Base-by-base conservation (phyloP, 2,888 invertebrate species). In the Pristionchus maxplancki region DNA sequence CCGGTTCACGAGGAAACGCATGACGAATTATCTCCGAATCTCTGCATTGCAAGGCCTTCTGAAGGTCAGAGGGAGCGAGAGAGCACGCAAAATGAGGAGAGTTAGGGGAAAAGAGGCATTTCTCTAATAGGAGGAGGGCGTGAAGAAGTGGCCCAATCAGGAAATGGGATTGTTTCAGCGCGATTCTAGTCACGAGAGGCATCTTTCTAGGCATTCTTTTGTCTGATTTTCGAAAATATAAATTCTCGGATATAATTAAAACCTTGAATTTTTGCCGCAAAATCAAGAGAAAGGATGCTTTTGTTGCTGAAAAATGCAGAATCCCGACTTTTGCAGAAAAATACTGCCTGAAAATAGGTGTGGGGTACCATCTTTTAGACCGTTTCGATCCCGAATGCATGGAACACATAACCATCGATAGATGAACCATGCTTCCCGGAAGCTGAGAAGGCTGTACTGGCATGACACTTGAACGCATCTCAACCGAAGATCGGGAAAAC, bases 131-230 rank as follows among this genome's bases (percentile, higher is more conserved):
- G 8, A 44, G 2, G 71, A 71, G 71, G 71, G 71, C 64, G 28
- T 67, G 37, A 34, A 40, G 8, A 58, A 58, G 58, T 71, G 71
- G 37, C 71, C 37, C 20, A 71, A 71, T 71, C 71, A 71, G 71
- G 71, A 71, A 71, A 71, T 71, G 71, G 20, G 20, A 71, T 71
- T 40, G 71, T 71, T 71, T 71, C 71, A 71, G 24, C 24, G 20
- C 6, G 58, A 58, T 44, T 44, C 44, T 44, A 58, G 58, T 58
- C 58, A 58, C 24, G 58, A 58, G 58, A 24, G 9, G 58, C 50
- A 1, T 17, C n/a, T n/a, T n/a, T n/a, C n/a, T n/a, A n/a, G n/a
- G n/a, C n/a, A n/a, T n/a, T n/a, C n/a, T n/a, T n/a, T n/a, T n/a
- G n/a, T n/a, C n/a, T n/a, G n/a, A n/a, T n/a, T n/a, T n/a, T n/a